These are phyloP conservation scores for Tragulus kanchil DNA, from an alignment of 2,113 vertebrate genomes.

Conservation along the genomic window DNA sequence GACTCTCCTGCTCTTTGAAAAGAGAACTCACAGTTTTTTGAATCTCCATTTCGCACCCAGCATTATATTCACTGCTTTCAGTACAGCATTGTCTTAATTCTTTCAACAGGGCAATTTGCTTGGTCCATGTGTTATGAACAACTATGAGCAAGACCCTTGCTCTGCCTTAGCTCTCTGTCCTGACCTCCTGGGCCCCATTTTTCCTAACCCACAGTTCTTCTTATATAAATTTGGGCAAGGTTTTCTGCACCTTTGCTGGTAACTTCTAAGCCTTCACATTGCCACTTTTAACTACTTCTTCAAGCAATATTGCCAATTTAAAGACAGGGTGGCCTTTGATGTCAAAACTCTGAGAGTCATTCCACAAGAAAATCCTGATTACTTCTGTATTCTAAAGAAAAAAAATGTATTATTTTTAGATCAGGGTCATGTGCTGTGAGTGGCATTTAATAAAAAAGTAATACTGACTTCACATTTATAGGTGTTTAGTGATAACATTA, in stretches of 20 bases:
- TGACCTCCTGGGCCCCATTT: not conserved
- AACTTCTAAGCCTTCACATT: slow-evolving; percentile 88
- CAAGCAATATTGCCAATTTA: slow-evolving; percentile 89
- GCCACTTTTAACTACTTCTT: slow-evolving; percentile 86
- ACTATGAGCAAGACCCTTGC: not conserved
- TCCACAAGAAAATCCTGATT: slow-evolving; percentile 88
- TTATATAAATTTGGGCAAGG: slow-evolving; percentile 84
- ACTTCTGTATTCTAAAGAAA: slow-evolving; percentile 85
- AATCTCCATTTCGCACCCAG: not conserved
- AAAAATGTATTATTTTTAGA: slow-evolving; percentile 83
- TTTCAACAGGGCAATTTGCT: not conserved
- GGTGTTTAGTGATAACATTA: slow-evolving; percentile 76
- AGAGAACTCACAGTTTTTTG: not conserved
- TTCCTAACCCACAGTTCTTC: slow-evolving; percentile 80
- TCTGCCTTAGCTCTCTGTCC: not conserved
- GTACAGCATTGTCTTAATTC: too few species aligned
- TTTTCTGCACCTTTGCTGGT: slow-evolving; percentile 81
- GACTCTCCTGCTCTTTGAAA: not conserved
- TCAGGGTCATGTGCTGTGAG: slow-evolving; percentile 70
- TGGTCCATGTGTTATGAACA: not conserved
- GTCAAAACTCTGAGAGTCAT: slow-evolving; percentile 85
- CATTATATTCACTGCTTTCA: not conserved
- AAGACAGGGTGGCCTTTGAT: slow-evolving; percentile 87
- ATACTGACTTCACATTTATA: slow-evolving; percentile 73
- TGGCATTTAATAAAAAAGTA: slow-evolving; percentile 84